Evolutionary conservation across 2,113 vertebrate species (phyloP).

Genomic region (Chionodraco myersi): DNA sequence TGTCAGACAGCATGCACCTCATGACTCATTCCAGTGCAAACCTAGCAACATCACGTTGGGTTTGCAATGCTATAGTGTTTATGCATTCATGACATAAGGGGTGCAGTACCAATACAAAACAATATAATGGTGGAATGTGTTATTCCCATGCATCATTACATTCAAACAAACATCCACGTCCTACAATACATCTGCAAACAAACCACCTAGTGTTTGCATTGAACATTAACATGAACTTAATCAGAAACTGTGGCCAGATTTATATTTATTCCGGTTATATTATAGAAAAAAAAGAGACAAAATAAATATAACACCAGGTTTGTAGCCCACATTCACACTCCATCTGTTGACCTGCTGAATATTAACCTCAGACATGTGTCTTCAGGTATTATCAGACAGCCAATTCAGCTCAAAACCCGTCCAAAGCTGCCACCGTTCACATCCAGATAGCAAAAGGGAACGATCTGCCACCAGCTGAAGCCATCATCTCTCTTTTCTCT

Average conservation of each 20-base stretch:
- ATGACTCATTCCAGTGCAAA: slow-evolving; percentile 9
- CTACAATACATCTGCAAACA: neutral
- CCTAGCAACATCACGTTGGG: slow-evolving; percentile 1
- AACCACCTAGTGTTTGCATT: neutral
- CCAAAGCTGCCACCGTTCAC: neutral
- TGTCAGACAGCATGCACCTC: neutral
- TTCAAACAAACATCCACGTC: neutral
- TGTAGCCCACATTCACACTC: neutral
- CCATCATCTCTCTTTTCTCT: slow-evolving; percentile 15
- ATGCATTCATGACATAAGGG: slow-evolving; percentile 5
- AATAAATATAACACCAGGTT: neutral
- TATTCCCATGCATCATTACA: neutral
- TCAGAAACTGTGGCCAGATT: neutral
- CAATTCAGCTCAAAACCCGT: slow-evolving; percentile 30
- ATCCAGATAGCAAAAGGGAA: slow-evolving; percentile 44
- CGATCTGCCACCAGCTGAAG: slow-evolving; percentile 42
- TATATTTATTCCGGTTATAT: neutral
- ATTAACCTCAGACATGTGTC: slow-evolving; percentile 2
- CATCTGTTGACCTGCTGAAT: slow-evolving; percentile 7
- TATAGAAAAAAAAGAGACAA: neutral
- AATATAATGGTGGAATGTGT: neutral
- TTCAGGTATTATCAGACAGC: neutral
- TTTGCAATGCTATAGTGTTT: neutral
- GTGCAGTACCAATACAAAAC: neutral
- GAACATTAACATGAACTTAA: neutral